phyloP scores from a whole-genome alignment of 2,113 vertebrate genomes.

The Clarias macrocephalus region DNA sequence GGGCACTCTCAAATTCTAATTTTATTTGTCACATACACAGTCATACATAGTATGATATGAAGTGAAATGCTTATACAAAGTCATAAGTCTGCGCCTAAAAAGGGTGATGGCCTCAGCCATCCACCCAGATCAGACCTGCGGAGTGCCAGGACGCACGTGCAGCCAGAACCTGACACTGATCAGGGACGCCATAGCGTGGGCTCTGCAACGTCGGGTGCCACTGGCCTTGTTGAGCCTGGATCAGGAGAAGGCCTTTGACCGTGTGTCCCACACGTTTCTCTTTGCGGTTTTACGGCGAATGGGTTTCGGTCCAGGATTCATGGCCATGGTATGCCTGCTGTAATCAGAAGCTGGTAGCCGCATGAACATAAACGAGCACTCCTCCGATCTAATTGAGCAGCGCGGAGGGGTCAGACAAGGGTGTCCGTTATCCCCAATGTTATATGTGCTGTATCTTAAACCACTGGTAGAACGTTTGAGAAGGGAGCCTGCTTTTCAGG shows the following conservation, averaged over 20 bases:
- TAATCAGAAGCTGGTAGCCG: background rate
- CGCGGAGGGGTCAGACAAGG: constrained; percentile 8
- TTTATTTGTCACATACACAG: too few species aligned
- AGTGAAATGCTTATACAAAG: too few species aligned
- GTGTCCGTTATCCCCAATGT: constrained; percentile 13
- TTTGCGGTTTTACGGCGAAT: background rate
- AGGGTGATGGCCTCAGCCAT: background rate
- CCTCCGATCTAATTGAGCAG: background rate
- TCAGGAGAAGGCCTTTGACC: constrained; percentile 40
- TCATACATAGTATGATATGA: too few species aligned
- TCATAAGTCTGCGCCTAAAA: background rate
- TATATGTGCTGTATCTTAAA: constrained; percentile 15
- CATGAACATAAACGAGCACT: background rate
- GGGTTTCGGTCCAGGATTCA: background rate
- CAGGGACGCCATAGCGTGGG: constrained; percentile 6
- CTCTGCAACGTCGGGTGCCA: background rate
- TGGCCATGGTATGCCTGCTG: background rate
- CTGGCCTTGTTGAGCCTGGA: constrained; percentile 26
- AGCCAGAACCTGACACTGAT: background rate
- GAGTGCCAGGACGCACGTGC: background rate
- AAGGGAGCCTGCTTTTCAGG: background rate
- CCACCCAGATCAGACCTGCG: background rate
- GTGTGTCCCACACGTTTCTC: background rate
- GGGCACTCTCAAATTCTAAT: too few species aligned
- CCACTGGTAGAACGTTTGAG: background rate